phyloP scores from a whole-genome alignment of 1,140 invertebrate species.

The Drosophila melanica region DNA sequence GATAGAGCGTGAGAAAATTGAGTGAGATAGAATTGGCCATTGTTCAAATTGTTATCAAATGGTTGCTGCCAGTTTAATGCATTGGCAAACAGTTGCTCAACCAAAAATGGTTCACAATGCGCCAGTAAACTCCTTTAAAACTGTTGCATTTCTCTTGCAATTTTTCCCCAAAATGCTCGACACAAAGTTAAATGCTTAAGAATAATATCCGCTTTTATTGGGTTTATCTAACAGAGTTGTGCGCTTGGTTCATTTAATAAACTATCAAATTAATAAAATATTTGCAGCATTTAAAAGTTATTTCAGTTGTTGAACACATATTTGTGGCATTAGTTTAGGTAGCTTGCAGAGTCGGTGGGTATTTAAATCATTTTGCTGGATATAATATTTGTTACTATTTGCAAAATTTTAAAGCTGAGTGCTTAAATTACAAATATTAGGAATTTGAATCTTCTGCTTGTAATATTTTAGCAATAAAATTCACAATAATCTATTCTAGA shows the following conservation, averaged over 20 bases:
- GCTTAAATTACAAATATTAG: too few relatives aligned
- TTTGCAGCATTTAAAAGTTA: not conserved
- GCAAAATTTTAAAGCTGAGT: too few relatives aligned
- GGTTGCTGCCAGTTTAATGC: slow-evolving; percentile 60
- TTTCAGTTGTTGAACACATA: not conserved
- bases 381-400: too few relatives aligned
- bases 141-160: slow-evolving; percentile 49
- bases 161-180: not conserved
- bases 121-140: slow-evolving; percentile 53
- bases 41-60: slow-evolving; percentile 56
- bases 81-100: slow-evolving; percentile 70
- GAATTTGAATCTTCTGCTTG: too few relatives aligned
- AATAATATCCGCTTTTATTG: not conserved
- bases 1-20: slow-evolving; percentile 25
- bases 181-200: not conserved
- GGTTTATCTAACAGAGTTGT: not conserved
- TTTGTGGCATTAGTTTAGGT: not conserved
- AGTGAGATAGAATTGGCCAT: slow-evolving; percentile 42
- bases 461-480: too few relatives aligned
- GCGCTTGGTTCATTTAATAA: not conserved
- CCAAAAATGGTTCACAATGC: slow-evolving; percentile 46
- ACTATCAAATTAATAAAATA: not conserved
- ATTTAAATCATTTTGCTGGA: too few relatives aligned
- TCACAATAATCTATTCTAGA: too few relatives aligned
- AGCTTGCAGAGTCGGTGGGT: not conserved